phyloP scores from a whole-genome alignment of 2,888 invertebrate species.

The Agrotis segetum region DNA sequence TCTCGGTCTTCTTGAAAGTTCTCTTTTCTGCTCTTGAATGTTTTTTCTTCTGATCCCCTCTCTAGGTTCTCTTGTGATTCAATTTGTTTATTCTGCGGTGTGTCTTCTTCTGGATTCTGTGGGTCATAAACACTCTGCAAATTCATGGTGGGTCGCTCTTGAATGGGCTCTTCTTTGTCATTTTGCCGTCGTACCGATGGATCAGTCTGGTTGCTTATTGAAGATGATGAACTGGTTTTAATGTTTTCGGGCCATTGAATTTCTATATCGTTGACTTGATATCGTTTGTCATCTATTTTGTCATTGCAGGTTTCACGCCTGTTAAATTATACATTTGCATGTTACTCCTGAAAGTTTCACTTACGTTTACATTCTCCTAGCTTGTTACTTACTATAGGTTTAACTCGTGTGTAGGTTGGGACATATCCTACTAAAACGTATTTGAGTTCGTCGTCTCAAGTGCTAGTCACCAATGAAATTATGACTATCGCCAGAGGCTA shows the following conservation, averaged over 20 bases:
- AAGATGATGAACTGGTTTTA: neutral
- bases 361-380: no score
- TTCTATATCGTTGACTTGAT: conserved; percentile 35
- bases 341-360: neutral
- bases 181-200: conserved; percentile 16
- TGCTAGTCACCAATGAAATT: no score
- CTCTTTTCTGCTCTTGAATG: neutral
- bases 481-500: no score
- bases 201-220: neutral
- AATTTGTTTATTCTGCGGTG: neutral
- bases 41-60: neutral
- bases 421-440: neutral
- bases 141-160: conserved; percentile 24
- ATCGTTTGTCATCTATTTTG: conserved; percentile 24
- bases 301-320: conserved; percentile 47
- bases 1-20: neutral
- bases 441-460: no score
- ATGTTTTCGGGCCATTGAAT: conserved; percentile 39
- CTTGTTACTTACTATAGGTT: neutral
- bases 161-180: conserved; percentile 16
- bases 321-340: conserved; percentile 9
- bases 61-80: neutral
- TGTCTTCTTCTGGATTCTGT: neutral
- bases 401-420: neutral
- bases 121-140: neutral